Base-by-base conservation (phyloP, 2,888 invertebrate species). In the Brenthis ino region DNA sequence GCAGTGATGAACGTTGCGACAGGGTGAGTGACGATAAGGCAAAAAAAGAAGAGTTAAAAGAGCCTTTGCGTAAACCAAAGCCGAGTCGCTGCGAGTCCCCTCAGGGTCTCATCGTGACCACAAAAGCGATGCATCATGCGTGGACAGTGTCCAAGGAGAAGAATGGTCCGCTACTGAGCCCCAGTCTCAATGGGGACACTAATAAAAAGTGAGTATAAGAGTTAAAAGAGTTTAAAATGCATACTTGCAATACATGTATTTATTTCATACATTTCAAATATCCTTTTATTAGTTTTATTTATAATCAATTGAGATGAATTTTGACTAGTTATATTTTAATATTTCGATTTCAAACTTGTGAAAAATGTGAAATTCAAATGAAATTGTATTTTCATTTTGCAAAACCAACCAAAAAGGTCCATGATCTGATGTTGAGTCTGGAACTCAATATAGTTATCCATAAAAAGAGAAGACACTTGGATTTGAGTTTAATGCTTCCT, bases 181-280 rank as follows among this genome's bases (percentile, higher is more conserved):
- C 93, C 11, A 93, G 92, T 72, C 80, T 93, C n/a, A 89, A 93
- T 70, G 93, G 93, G n/a, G 91, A 88, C 69, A 91, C 91, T 16
- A 83, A 82, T 73, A 91, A 88, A 73, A 93, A 88, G 93, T 93
- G 71, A 85, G 83, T 60, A 50, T 60, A 50, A 8, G 14, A 8
- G 6, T 48, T 48, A 14, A 48, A 48, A 11, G 20, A 33, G 6
- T 56, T 3, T 14, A 0, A 48, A 58, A 5, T 58, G 24, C 8
- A n/a, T 12, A 11, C 12, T 6, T 48, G 28, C 28, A 43, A 43
- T 43, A 43, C 1, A 1, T 20, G 20, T 43, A 43, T 43, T 43
- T 11, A 43, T 43, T 8, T 11, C 8, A 1, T 0, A 8, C 2
- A 8, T 37, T 2, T 37, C 6, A 37, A 37, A 37, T 2, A 8